Base-by-base conservation (phyloP, 2,888 invertebrate genomes). In the Rotaria macrura region DNA sequence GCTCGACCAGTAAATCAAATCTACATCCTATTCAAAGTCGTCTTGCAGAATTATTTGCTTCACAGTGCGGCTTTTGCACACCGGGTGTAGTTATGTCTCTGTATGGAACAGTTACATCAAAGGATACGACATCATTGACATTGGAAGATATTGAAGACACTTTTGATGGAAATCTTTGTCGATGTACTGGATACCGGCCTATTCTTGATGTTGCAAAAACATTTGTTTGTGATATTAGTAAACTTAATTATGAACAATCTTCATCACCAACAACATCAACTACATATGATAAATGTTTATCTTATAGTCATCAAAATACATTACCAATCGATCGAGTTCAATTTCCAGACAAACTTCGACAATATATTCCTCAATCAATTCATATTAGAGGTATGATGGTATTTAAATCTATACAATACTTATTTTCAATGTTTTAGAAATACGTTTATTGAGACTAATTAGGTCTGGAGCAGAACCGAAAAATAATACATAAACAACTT, bases 11-110 rank as follows among this genome's bases (percentile, higher is more conserved):
- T 25, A 88, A 88, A n/a, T 88, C 90, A 14, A 90, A 91, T 86
- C 89, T 96, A 0, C 94, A 95, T 0, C 96, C 96, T 92, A 89
- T 57, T 29, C 87, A 89, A 89, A 87, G 88, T 87, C 87, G 95
- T 87, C 93, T 96, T 87, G 95, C 95, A 0, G 94, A 94, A 91
- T 93, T 95, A 0, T 96, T 97, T 89, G 97, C 97, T 0, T 95
- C 96, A 0, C 97, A 97, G 90, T 97, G 96, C 90, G 96, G 96
- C 0, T 96, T 95, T 90, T 96, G 96, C 89, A 96, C 96, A 0
- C 96, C 96, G 0, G 97, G 97, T 49, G 95, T 97, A 87, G 95
- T 97, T 0, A 97, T 97, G 97, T 96, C 96, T 0, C 96, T 97
- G 95, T 97, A 96, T 89, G 92, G 95, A 0, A 92, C 97, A 79